Evolutionary conservation across 2,797 vertebrate species (phyloP).

Genomic region (Lutjanus argentimaculatus): DNA sequence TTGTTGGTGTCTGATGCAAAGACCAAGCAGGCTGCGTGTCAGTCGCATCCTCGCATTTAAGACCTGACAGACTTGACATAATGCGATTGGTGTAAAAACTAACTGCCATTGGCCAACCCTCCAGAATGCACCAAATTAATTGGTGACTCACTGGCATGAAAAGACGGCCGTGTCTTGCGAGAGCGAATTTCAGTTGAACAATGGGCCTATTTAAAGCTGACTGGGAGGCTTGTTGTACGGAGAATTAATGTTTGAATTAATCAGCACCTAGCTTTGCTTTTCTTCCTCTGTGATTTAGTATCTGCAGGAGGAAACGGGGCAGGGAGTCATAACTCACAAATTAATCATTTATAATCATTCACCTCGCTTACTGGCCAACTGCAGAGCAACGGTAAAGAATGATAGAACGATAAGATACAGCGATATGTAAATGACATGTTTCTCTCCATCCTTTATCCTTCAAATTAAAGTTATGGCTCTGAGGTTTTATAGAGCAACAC

Average conservation of each 20-base stretch:
- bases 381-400: conserved; percentile 17
- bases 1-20: background rate
- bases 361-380: conserved; percentile 47
- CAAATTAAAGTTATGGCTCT: conserved; percentile 22
- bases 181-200: conserved; percentile 70
- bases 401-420: conserved; percentile 5
- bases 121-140: conserved; percentile 64
- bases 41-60: conserved; percentile 8
- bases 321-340: conserved; percentile 64
- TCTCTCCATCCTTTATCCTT: conserved; percentile 19
- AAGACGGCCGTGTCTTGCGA: conserved; percentile 49
- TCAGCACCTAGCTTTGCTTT: conserved; percentile 75
- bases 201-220: conserved; percentile 77
- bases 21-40: background rate
- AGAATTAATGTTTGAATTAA: conserved; percentile 80
- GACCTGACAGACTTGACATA: background rate
- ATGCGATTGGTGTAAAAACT: conserved; percentile 36
- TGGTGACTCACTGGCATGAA: conserved; percentile 49
- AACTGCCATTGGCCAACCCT: conserved; percentile 44
- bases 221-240: conserved; percentile 72
- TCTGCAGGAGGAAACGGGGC: conserved; percentile 51
- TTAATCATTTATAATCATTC: conserved; percentile 74
- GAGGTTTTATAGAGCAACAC: conserved; percentile 7
- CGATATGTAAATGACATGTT: conserved; percentile 32
- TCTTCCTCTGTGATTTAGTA: conserved; percentile 71